Evolutionary conservation across 2,888 invertebrate genomes (phyloP), one percentile per base, ranked within the genome.

Genomic region (Drosophila testacea): DNA sequence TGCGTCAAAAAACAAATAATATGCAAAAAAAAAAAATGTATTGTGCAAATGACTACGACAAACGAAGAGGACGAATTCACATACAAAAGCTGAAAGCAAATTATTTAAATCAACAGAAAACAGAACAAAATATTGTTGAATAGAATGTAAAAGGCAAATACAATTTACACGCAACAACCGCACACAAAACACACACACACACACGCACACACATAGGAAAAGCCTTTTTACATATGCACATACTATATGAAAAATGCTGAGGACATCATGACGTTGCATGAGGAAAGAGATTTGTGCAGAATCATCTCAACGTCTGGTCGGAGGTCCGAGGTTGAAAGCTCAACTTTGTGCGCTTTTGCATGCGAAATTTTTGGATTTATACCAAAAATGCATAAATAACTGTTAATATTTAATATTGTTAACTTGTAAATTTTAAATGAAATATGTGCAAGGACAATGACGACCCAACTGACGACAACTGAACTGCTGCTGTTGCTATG

Each of bases 391-490:
- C 85, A 87, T 85, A 89, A 86, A 88, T 88, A 89, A 88, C 84
- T 89, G 90, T 90, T 90, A 90, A 90, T 90, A 90, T 90, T 89
- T 89, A 86, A 90, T 90, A 80, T 82, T 90, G 88, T 90, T 90
- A 88, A 86, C 83, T 89, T 90, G 83, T 87, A 90, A 88, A 90
- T 86, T 84, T 86, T 77, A 74, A 89, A 90, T 90, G 89, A 90
- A 91, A 90, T 90, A 90, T 88, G 79, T 72, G 80, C 73, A 81
- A 81, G 79, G 57, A 79, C 64, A 70, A 67, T 55, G 66, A 55
- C 66, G 28, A 30, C 28, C 36, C 52, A 22, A 38, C 36, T 51
- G 67, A 42, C 60, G 67, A 65, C 46, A 28, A 60, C 62, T 44
- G 1, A 22, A 42, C 22, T 34, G 50, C 70, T 51, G 62, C 66